phyloP scores from a whole-genome alignment of 2,113 vertebrate species.

The Rynchops niger region DNA sequence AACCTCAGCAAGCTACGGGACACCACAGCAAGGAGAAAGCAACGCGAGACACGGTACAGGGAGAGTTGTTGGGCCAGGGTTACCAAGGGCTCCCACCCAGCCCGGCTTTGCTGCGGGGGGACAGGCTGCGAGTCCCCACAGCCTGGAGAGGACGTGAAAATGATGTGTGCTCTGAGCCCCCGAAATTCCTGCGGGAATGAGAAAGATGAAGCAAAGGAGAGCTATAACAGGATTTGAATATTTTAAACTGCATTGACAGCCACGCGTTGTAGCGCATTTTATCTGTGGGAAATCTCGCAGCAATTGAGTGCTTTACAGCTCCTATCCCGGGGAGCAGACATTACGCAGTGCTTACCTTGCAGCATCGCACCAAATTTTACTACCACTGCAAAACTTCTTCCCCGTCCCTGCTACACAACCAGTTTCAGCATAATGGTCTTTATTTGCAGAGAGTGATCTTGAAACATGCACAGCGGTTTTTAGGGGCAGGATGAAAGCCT shows the following conservation, averaged over 20 bases:
- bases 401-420: fast-evolving
- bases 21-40: neutral
- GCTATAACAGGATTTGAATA: neutral
- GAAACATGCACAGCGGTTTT: neutral
- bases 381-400: neutral
- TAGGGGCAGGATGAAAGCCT: neutral
- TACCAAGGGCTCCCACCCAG: neutral
- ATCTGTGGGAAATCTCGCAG: neutral
- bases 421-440: neutral
- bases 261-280: neutral
- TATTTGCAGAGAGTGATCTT: neutral
- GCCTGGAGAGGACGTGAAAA: neutral
- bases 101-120: neutral
- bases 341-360: neutral
- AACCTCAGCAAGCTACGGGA: neutral
- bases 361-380: neutral
- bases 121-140: neutral
- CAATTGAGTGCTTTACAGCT: neutral
- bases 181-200: fast-evolving
- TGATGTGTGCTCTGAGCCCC: fast-evolving
- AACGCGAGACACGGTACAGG: fast-evolving
- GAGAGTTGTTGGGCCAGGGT: neutral
- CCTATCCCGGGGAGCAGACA: neutral
- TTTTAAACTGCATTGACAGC: neutral
- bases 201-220: neutral